Evolutionary conservation across 2,113 vertebrate species (phyloP), one percentile per base, ranked within the genome.

Genomic region (Antechinus stuartii): DNA sequence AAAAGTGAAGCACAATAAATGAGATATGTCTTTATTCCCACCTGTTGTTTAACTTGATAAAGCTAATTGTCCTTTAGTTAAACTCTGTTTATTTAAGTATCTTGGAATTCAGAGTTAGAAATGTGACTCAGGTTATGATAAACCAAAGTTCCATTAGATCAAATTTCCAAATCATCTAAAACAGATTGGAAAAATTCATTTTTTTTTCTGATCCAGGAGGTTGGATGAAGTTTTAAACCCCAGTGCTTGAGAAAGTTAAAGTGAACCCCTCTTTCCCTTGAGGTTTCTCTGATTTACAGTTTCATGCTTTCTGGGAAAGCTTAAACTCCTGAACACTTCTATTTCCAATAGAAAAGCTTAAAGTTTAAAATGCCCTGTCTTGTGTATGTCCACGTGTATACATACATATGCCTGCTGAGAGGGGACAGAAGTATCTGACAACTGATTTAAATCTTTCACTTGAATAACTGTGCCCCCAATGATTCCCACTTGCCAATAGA

Each of bases 21-120:
- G 35, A 42, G 19, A n/a, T 84, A 42, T 23, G 1, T 7, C 8
- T 61, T 14, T 91, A 7, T 52, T 94, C 53, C 57, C 6, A 95
- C 54, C 57, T 89, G n/a, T n/a, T 57, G 25, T 49, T 93, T 54
- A 92, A 26, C 23, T 52, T 56, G 46, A 55, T 90, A 12, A 92
- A 89, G 50, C 57, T 68, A 90, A 91, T 25, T 68, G 19, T 84
- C 19, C n/a, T 2, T 50, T 53, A 90, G 26, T 49, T 90, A 55
- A 57, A 57, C 56, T 53, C 76, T 91, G 25, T 90, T 94, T 46
- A 56, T 27, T 49, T 84, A 92, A 91, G 76, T 92, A 89, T 54
- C 35, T 76, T 90, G n/a, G 22, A n/a, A 22, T 26, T 53, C 35
- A 57, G 22, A 9, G 12, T 84, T 92, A 91, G 68, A 92, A 54